Conservation (phyloP, 2,888 invertebrate species). For the Panopea generosa region DNA sequence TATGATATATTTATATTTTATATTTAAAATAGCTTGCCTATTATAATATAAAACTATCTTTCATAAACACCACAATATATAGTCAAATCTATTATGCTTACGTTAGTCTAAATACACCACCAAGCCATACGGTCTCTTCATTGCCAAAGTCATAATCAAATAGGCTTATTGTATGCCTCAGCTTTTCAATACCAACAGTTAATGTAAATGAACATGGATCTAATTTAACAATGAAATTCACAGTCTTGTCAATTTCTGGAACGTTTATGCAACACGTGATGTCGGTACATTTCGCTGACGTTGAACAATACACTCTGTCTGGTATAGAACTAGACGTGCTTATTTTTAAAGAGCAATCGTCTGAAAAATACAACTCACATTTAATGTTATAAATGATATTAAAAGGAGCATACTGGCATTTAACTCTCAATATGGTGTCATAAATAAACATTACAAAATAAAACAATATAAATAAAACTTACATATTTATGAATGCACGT, state of each 20-base stretch:
- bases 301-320: constrained; percentile 39
- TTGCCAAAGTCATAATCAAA: constrained; percentile 45
- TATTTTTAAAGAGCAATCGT: constrained; percentile 27
- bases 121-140: constrained; percentile 51
- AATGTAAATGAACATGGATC: constrained; percentile 36
- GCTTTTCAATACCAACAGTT: constrained; percentile 31
- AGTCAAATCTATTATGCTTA: constrained; percentile 22
- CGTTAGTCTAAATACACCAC: constrained; percentile 55
- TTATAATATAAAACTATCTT: background rate
- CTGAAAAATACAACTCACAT: too few relatives aligned
- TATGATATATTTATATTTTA: background rate
- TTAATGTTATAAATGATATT: too few relatives aligned
- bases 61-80: background rate
- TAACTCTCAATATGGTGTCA: too few relatives aligned
- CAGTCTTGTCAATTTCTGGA: constrained; percentile 14
- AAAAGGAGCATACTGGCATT: too few relatives aligned
- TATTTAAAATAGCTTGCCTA: background rate
- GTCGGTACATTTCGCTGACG: constrained; percentile 51
- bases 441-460: too few relatives aligned
- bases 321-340: constrained; percentile 21
- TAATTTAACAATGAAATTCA: constrained; percentile 20
- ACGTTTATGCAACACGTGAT: constrained; percentile 59
- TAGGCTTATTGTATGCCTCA: constrained; percentile 13
- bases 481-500: too few relatives aligned
- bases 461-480: too few relatives aligned